Percentiles rank a stretch among this genome's conserved stretches.
Evolutionary conservation across 1,140 invertebrate genomes (phyloP).

Genomic region (Eueides isabella): DNA sequence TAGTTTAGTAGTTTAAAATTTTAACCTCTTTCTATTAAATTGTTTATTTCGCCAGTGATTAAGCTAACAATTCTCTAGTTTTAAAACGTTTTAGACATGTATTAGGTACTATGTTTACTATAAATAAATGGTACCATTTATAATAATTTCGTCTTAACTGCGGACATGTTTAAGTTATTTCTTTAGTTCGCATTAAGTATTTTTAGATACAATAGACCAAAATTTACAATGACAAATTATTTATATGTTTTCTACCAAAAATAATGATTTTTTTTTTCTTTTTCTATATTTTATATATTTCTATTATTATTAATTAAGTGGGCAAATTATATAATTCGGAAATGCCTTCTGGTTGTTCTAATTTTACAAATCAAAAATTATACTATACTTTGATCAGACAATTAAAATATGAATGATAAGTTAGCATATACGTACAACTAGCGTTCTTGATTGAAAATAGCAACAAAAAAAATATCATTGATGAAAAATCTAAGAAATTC

Average conservation of each 20-base stretch:
- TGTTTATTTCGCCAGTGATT: background rate
- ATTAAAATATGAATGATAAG: background rate
- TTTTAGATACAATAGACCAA: too few species aligned
- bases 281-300: too few species aligned
- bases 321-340: background rate
- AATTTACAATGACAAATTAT: too few species aligned
- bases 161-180: too few species aligned
- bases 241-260: too few species aligned
- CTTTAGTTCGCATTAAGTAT: too few species aligned
- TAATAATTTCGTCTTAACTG: too few species aligned
- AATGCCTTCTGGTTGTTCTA: background rate
- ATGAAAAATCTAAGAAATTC: background rate
- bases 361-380: too few species aligned
- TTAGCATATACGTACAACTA: background rate
- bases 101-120: background rate
- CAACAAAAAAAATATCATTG: background rate
- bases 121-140: background rate
- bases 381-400: too few species aligned
- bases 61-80: background rate
- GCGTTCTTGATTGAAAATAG: background rate
- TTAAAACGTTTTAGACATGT: background rate
- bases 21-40: background rate
- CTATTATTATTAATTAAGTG: too few species aligned
- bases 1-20: background rate
- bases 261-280: too few species aligned